Evolutionary conservation across 2,888 invertebrate genomes (phyloP).

Genomic region (Phortica magna): DNA sequence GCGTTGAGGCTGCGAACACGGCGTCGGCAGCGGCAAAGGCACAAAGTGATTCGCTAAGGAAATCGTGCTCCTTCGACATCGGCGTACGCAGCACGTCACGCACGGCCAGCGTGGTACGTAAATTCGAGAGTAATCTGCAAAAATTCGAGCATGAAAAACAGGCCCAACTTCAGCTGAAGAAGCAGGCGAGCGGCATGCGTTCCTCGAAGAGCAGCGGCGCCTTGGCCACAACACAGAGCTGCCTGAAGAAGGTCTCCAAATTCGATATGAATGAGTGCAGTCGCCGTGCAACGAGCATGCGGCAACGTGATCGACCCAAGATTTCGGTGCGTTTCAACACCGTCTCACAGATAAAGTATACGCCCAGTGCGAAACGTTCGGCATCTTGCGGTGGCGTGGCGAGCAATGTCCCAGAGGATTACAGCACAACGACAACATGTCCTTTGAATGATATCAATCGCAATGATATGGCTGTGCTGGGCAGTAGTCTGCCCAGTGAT

Average conservation of each 20-base stretch:
- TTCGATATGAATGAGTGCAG: slow-evolving; percentile 61
- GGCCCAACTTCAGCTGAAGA: slow-evolving; percentile 63
- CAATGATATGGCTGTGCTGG: slow-evolving; percentile 51
- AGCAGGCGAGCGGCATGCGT: slow-evolving; percentile 66
- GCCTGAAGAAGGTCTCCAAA: slow-evolving; percentile 75
- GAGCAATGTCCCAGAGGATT: slow-evolving; percentile 31
- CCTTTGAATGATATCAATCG: slow-evolving; percentile 61
- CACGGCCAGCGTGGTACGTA: slow-evolving; percentile 76
- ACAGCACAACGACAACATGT: slow-evolving; percentile 48
- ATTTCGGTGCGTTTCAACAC: slow-evolving; percentile 77
- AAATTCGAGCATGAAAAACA: slow-evolving; percentile 82
- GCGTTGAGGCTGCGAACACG: slow-evolving; percentile 55
- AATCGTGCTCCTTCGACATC: slow-evolving; percentile 72
- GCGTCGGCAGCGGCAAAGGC: slow-evolving; percentile 37
- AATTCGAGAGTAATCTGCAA: slow-evolving; percentile 80
- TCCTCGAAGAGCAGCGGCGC: slow-evolving; percentile 75
- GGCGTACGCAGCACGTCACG: slow-evolving; percentile 63
- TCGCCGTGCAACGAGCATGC: slow-evolving; percentile 83
- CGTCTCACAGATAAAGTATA: slow-evolving; percentile 76
- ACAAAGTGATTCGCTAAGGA: slow-evolving; percentile 52
- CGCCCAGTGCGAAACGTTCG: slow-evolving; percentile 71
- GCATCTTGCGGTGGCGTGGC: slow-evolving; percentile 48
- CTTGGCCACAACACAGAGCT: slow-evolving; percentile 71
- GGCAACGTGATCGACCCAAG: slow-evolving; percentile 80
- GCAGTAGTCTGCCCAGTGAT: slow-evolving; percentile 71